Percentiles rank a stretch among this genome's conserved stretches.
phyloP scores from a whole-genome alignment of 2,113 vertebrate genomes.

The Nerophis ophidion region DNA sequence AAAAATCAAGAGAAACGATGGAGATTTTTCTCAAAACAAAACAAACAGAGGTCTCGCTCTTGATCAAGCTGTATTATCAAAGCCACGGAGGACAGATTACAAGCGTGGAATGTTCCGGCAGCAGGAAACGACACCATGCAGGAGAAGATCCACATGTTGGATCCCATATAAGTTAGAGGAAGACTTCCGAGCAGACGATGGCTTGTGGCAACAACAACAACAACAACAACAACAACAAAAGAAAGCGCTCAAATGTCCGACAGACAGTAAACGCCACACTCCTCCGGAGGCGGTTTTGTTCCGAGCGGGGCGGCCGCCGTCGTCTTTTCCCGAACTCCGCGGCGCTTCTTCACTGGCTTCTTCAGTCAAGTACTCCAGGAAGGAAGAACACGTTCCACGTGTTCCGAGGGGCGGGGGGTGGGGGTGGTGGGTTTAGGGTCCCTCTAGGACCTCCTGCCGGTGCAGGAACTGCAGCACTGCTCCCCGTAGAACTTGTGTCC shows the following conservation, averaged over 20 bases:
- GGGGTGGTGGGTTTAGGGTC: background rate
- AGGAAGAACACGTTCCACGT: slow-evolving; percentile 41
- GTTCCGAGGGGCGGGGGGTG: slow-evolving; percentile 7
- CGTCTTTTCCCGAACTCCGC: no score
- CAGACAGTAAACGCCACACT: slow-evolving; percentile 34
- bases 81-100: no score
- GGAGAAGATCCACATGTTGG: slow-evolving; percentile 10
- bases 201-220: slow-evolving; percentile 36
- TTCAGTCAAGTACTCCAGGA: slow-evolving; percentile 66
- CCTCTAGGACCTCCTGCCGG: slow-evolving; percentile 73
- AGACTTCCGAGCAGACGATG: slow-evolving; percentile 47
- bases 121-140: no score
- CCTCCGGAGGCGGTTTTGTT: slow-evolving; percentile 13
- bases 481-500: slow-evolving; percentile 96
- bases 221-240: slow-evolving; percentile 24
- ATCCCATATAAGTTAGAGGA: slow-evolving; percentile 67
- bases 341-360: slow-evolving; percentile 26
- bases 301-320: no score
- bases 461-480: slow-evolving; percentile 92
- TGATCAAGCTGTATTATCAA: no score
- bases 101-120: no score
- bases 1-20: no score
- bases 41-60: no score
- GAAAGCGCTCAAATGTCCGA: slow-evolving; percentile 28
- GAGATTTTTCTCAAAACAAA: no score